These are phyloP conservation scores for Oreortyx pictus DNA, from an alignment of 2,797 vertebrate species.

Conservation along the genomic window DNA sequence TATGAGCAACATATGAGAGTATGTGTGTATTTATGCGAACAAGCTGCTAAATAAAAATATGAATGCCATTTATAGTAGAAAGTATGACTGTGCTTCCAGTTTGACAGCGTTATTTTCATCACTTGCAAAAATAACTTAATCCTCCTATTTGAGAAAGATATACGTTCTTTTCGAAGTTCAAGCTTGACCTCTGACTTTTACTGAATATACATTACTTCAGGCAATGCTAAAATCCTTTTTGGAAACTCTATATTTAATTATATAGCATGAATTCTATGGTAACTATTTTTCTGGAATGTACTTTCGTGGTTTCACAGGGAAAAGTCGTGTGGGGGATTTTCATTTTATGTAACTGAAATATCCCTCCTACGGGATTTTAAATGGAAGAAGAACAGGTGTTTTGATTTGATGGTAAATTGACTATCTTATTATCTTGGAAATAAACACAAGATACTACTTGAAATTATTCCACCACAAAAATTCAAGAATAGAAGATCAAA, in stretches of 20 bases:
- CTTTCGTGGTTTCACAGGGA: background rate
- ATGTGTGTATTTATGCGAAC: background rate
- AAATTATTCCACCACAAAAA: background rate
- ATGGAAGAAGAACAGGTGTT: background rate
- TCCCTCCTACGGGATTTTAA: background rate
- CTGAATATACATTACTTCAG: background rate
- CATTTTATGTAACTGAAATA: background rate
- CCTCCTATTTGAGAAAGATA: background rate
- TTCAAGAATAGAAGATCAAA: background rate
- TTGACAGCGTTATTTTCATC: background rate
- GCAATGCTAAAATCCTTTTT: background rate
- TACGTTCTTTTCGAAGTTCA: background rate
- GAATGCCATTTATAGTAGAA: background rate
- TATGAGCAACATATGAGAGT: background rate
- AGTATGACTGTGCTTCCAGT: background rate
- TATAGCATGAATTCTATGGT: background rate
- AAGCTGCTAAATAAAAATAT: background rate
- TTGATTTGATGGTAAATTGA: background rate
- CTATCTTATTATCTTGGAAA: conserved; percentile 16
- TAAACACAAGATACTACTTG: background rate
- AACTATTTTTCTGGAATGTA: background rate
- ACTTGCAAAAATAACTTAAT: background rate
- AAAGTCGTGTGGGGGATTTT: background rate
- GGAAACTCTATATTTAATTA: background rate
- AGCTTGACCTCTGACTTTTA: background rate